A percentile compares a stretch with the other conserved stretches of the same genome.
Evolutionary conservation across 2,888 invertebrate genomes (phyloP).

Genomic region (Prosopocoilus inquinatus): DNA sequence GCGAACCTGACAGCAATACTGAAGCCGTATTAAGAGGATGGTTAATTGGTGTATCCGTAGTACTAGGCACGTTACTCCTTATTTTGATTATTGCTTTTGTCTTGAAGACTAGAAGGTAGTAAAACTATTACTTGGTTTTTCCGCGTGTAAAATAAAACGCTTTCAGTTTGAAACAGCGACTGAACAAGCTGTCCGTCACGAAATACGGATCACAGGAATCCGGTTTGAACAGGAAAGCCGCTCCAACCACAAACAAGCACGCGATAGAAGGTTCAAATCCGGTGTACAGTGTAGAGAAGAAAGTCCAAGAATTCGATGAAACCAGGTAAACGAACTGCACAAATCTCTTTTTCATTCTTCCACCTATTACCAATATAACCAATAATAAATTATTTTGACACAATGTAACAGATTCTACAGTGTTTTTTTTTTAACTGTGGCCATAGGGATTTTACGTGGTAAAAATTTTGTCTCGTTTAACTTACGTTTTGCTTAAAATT

Average conservation of each 20-base stretch:
- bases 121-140: conserved; percentile 22
- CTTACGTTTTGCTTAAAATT: too few species aligned
- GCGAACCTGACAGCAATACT: conserved; percentile 40
- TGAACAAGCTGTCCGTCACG: conserved; percentile 62
- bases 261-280: conserved; percentile 71
- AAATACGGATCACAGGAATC: conserved; percentile 66
- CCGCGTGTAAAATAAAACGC: background rate
- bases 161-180: conserved; percentile 58
- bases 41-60: conserved; percentile 54
- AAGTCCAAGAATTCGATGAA: conserved; percentile 55
- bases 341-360: too few species aligned
- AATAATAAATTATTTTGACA: too few species aligned
- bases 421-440: too few species aligned
- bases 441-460: too few species aligned
- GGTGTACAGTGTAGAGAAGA: conserved; percentile 60
- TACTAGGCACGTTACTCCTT: conserved; percentile 55
- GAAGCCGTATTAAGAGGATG: conserved; percentile 54
- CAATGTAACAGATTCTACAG: too few species aligned
- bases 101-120: conserved; percentile 62
- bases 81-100: conserved; percentile 57
- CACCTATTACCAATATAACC: too few species aligned
- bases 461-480: too few species aligned
- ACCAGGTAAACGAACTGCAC: conserved; percentile 50
- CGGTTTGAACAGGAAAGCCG: conserved; percentile 56
- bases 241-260: conserved; percentile 70